These are phyloP conservation scores for Pycnomerus fuliginosus DNA, from an alignment of 2,888 invertebrate species.

Conservation along the genomic window DNA sequence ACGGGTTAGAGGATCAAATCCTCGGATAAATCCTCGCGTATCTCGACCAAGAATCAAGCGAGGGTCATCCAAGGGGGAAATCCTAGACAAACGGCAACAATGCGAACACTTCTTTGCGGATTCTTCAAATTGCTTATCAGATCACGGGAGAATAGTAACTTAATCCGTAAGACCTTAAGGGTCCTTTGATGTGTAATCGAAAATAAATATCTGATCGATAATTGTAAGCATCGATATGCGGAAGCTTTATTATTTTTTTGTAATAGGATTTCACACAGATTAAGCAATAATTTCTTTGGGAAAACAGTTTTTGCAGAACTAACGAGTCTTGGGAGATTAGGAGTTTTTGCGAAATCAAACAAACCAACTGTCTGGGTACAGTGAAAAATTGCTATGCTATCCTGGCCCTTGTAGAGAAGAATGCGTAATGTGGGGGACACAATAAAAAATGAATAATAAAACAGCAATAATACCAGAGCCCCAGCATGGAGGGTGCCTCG, in stretches of 20 bases:
- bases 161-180: conserved; percentile 50
- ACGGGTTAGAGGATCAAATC: conserved; percentile 8
- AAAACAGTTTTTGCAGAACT: conserved; percentile 23
- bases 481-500: conserved; percentile 7
- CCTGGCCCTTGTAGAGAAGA: no score
- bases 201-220: conserved; percentile 46
- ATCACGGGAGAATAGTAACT: conserved; percentile 42
- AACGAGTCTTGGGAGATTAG: conserved; percentile 14
- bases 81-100: conserved; percentile 38
- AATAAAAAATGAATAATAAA: conserved; percentile 22
- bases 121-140: conserved; percentile 46
- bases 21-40: conserved; percentile 23
- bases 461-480: conserved; percentile 17
- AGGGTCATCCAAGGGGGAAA: conserved; percentile 41
- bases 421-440: conserved; percentile 4
- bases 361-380: no score
- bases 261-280: conserved; percentile 47
- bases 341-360: conserved; percentile 4
- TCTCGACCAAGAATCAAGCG: conserved; percentile 33
- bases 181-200: conserved; percentile 51
- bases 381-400: conserved; percentile 9
- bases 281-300: conserved; percentile 34
- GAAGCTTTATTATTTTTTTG: conserved; percentile 30
- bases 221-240: conserved; percentile 37
- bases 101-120: conserved; percentile 40